phyloP scores from a whole-genome alignment of 1,140 invertebrate species.

The Copidosoma floridanum region DNA sequence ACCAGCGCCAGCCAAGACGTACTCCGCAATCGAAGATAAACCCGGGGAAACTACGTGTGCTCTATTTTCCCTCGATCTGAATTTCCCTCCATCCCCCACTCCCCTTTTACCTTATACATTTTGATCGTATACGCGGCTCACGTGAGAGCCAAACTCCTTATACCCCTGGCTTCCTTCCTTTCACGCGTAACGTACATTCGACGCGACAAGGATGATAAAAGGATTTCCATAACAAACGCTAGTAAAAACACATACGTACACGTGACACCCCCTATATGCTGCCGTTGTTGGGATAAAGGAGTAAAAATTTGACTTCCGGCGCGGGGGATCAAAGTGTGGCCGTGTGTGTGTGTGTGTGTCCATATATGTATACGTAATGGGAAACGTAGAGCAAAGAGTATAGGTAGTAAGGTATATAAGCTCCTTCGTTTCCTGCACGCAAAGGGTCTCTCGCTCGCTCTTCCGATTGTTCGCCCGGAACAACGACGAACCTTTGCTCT shows the following conservation, averaged over 20 bases:
- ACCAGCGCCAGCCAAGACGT: conserved; percentile 39
- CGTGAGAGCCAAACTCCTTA: too few relatives aligned
- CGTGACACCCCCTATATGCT: too few relatives aligned
- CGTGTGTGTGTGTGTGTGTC: too few relatives aligned
- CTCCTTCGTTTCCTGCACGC: conserved; percentile 20
- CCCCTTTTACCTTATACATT: background rate
- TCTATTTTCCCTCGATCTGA: background rate
- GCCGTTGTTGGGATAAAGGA: too few relatives aligned
- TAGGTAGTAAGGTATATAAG: background rate
- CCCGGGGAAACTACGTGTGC: conserved; percentile 21
- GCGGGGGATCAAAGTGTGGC: too few relatives aligned
- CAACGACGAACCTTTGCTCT: conserved; percentile 23
- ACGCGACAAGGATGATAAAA: too few relatives aligned
- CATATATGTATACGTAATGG: too few relatives aligned
- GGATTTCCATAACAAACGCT: conserved; percentile 7
- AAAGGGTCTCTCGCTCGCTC: background rate
- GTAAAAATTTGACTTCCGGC: too few relatives aligned
- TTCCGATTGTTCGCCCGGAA: conserved; percentile 35
- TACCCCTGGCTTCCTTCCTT: too few relatives aligned
- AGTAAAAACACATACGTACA: background rate
- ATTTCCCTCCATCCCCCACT: background rate
- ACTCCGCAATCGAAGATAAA: conserved; percentile 52
- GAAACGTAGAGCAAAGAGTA: too few relatives aligned
- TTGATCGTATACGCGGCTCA: too few relatives aligned
- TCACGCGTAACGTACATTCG: too few relatives aligned